Conservation (phyloP, 2,113 vertebrate genomes). For the Sebastes schlegelii region DNA sequence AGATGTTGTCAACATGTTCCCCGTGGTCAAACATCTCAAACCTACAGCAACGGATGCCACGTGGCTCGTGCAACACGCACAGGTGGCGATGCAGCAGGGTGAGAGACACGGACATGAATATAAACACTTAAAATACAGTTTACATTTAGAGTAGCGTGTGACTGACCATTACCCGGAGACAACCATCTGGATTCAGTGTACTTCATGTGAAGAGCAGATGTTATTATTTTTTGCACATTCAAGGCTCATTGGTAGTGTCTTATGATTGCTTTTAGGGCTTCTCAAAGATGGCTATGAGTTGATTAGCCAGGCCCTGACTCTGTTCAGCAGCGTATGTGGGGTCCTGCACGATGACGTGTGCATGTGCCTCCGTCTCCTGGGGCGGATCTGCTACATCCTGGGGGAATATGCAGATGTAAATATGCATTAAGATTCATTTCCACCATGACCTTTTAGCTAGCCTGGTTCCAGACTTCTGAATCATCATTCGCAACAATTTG, state of each 20-base stretch:
- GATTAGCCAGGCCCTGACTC: constrained; percentile 92
- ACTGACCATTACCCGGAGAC: background rate
- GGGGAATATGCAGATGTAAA: constrained; percentile 92
- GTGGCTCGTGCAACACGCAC: constrained; percentile 90
- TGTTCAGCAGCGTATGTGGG: constrained; percentile 95
- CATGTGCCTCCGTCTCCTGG: constrained; percentile 91
- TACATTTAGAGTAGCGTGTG: background rate
- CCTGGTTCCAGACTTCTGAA: background rate
- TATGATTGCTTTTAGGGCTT: constrained; percentile 83
- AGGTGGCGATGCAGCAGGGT: constrained; percentile 94
- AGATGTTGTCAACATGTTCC: constrained; percentile 96
- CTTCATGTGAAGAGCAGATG: background rate
- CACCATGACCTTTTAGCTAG: background rate
- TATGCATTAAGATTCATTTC: background rate
- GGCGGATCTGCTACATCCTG: constrained; percentile 93
- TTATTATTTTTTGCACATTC: background rate
- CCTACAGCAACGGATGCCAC: constrained; percentile 90
- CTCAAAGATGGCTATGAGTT: constrained; percentile 92
- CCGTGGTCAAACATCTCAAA: constrained; percentile 92
- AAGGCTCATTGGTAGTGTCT: background rate
- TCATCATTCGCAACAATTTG: background rate
- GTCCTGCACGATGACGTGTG: constrained; percentile 94
- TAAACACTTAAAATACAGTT: background rate
- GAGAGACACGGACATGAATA: constrained; percentile 27
- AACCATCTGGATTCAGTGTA: background rate